Percentiles rank a stretch among this genome's conserved stretches.
phyloP scores from a whole-genome alignment of 2,797 vertebrate genomes.

The Pantherophis vulpinus region DNA sequence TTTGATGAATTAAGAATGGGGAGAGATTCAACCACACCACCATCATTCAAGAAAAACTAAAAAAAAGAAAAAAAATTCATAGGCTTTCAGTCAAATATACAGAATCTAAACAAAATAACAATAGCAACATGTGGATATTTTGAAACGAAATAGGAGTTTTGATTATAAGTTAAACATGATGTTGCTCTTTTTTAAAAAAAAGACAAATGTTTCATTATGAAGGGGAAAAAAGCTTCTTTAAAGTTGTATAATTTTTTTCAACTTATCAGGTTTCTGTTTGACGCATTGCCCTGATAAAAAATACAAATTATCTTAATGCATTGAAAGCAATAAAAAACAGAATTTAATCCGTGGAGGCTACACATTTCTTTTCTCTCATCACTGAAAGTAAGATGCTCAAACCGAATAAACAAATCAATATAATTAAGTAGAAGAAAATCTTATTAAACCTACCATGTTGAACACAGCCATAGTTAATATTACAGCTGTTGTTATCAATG shows the following conservation, averaged over 20 bases:
- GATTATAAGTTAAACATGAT: not conserved
- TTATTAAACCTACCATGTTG: slow-evolving; percentile 87
- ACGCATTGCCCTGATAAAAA: not conserved
- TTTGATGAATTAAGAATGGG: slow-evolving; percentile 84
- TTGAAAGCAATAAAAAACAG: not conserved
- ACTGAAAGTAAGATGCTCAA: not conserved
- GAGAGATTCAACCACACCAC: slow-evolving; percentile 67
- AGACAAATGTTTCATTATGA: not conserved
- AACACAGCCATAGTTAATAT: slow-evolving; percentile 93
- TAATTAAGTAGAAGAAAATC: not conserved
- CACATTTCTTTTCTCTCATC: not conserved
- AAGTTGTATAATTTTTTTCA: not conserved
- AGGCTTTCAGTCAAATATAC: not conserved
- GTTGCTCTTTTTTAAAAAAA: slow-evolving; percentile 9
- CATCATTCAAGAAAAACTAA: slow-evolving; percentile 91
- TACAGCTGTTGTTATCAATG: slow-evolving; percentile 87
- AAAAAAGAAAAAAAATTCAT: not conserved
- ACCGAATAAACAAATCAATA: not conserved
- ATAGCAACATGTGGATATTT: not conserved
- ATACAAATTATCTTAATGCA: not conserved
- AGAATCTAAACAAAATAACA: not conserved
- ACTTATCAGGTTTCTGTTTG: not conserved
- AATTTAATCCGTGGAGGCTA: not conserved
- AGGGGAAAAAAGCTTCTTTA: slow-evolving; percentile 5
- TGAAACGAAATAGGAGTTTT: not conserved